phyloP scores from a whole-genome alignment of 2,888 invertebrate species.

The Cacoxenus indagator region DNA sequence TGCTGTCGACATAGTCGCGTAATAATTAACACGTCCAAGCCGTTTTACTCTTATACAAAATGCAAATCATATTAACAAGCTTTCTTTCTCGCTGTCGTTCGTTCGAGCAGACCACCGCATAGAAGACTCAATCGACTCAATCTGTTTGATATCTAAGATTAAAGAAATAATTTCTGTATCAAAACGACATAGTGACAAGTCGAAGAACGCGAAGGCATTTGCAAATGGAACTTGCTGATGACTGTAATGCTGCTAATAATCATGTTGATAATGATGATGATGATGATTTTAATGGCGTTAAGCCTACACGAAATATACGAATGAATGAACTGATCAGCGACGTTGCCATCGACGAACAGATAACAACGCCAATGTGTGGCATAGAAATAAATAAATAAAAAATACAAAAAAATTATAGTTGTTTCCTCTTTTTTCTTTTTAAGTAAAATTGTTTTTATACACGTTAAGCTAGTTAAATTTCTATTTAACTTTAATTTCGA shows the following conservation, averaged over 20 bases:
- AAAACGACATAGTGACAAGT: constrained; percentile 43
- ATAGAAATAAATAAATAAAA: constrained; percentile 49
- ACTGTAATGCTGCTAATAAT: too few relatives aligned
- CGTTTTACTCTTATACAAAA: neutral
- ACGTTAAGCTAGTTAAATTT: constrained; percentile 63
- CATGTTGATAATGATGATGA: neutral
- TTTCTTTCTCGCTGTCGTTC: too few relatives aligned
- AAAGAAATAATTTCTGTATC: constrained; percentile 36
- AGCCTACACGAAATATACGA: neutral
- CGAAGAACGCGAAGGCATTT: constrained; percentile 4
- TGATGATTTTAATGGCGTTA: neutral
- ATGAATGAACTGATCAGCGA: neutral
- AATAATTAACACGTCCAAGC: neutral
- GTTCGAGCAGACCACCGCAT: too few relatives aligned
- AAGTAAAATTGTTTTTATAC: constrained; percentile 58
- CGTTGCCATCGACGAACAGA: neutral
- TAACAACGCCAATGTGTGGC: neutral
- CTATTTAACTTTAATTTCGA: constrained; percentile 65
- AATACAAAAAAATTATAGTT: too few relatives aligned
- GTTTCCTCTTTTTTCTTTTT: too few relatives aligned
- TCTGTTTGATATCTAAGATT: constrained; percentile 1
- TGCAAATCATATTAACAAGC: neutral
- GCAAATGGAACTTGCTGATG: constrained; percentile 42
- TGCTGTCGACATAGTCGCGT: neutral
- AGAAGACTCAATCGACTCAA: too few relatives aligned